Percentiles rank a stretch among this genome's conserved stretches.
Conservation (phyloP, 2,797 vertebrate species). For the Pangasius djambal region DNA sequence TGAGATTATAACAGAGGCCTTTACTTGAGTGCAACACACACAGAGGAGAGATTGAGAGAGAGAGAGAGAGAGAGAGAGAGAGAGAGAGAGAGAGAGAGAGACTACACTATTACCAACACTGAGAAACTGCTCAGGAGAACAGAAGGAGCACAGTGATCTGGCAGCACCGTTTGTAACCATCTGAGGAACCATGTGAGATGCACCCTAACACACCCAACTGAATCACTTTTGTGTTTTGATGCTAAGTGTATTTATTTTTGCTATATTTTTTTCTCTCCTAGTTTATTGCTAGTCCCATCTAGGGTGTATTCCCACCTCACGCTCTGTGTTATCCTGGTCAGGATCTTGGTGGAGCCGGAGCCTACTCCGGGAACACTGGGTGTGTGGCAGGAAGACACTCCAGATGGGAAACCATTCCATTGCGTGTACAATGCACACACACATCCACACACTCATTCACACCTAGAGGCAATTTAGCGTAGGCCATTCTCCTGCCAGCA, state of each 20-base stretch:
- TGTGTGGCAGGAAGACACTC: background rate
- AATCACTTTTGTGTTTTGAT: background rate
- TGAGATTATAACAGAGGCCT: conserved; percentile 33
- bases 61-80: background rate
- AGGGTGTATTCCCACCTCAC: background rate
- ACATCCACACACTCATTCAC: background rate
- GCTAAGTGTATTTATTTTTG: background rate
- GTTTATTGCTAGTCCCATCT: background rate
- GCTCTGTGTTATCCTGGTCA: background rate
- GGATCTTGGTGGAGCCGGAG: background rate
- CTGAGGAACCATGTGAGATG: background rate
- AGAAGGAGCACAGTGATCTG: background rate
- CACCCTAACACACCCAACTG: background rate
- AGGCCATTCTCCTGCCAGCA: background rate
- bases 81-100: background rate
- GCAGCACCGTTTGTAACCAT: background rate
- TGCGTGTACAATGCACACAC: background rate
- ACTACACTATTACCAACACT: background rate
- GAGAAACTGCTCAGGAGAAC: background rate
- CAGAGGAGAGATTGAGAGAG: background rate
- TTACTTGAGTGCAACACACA: background rate
- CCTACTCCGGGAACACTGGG: background rate
- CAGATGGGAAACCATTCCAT: background rate
- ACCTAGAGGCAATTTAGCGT: background rate
- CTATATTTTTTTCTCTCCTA: background rate